These are phyloP conservation scores for Zygothrica quintamaculata DNA, from an alignment of 2,888 invertebrate genomes.

Conservation along the genomic window DNA sequence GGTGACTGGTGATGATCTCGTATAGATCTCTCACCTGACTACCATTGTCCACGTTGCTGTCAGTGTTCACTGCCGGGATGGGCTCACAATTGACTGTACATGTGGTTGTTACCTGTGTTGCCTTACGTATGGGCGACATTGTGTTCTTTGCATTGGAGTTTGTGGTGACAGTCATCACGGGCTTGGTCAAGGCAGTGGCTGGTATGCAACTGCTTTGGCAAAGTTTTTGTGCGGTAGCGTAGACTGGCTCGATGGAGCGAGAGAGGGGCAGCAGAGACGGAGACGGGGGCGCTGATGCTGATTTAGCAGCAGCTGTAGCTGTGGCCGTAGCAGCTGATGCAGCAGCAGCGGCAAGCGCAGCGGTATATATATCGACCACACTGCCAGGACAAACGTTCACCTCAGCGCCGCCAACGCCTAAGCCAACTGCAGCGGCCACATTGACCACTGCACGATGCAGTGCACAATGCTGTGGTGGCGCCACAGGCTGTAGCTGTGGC, in stretches of 20 bases:
- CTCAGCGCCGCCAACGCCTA: slow-evolving; percentile 48
- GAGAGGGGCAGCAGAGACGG: slow-evolving; percentile 52
- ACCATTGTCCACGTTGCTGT: slow-evolving; percentile 57
- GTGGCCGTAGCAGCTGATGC: slow-evolving; percentile 45
- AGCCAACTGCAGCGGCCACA: slow-evolving; percentile 66
- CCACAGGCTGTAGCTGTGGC: slow-evolving; percentile 35
- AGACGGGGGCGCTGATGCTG: slow-evolving; percentile 45
- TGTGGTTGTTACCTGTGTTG: slow-evolving; percentile 17
- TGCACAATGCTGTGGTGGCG: slow-evolving; percentile 45
- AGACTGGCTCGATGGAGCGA: slow-evolving; percentile 78
- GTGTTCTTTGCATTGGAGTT: slow-evolving; percentile 59
- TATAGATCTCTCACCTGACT: slow-evolving; percentile 76
- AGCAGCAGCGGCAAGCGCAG: slow-evolving; percentile 65
- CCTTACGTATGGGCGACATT: slow-evolving; percentile 46
- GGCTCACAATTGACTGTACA: slow-evolving; percentile 11
- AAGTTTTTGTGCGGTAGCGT: slow-evolving; percentile 83
- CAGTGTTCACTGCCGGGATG: slow-evolving; percentile 12
- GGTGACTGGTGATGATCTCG: slow-evolving; percentile 41
- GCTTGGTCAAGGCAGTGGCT: slow-evolving; percentile 77
- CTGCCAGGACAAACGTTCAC: slow-evolving; percentile 44
- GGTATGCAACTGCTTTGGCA: slow-evolving; percentile 75
- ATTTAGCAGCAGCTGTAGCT: slow-evolving; percentile 28
- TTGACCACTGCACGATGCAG: slow-evolving; percentile 69
- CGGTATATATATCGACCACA: slow-evolving; percentile 69
- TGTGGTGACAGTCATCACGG: slow-evolving; percentile 74